Evolutionary conservation across 2,113 vertebrate species (phyloP).

Genomic region (Dinomys branickii): DNA sequence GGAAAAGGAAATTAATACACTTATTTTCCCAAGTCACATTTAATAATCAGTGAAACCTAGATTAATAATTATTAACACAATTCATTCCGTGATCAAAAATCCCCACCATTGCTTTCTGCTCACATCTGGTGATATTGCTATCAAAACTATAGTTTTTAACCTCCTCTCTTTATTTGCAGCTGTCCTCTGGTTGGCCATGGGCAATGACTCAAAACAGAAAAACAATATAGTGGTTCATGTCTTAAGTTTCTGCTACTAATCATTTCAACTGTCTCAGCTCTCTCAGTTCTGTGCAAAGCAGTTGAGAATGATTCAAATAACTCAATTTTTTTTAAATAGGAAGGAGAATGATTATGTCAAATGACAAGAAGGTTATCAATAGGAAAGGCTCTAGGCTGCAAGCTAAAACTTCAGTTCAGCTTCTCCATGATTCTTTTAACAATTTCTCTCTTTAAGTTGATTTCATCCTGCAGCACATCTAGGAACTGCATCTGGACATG

Average conservation of each 20-base stretch:
- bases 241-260: neutral
- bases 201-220: neutral
- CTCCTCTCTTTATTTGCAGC: neutral
- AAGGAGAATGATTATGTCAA: slow-evolving; percentile 37
- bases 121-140: neutral
- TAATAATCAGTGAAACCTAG: neutral
- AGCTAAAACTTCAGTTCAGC: neutral
- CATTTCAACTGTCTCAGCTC: neutral
- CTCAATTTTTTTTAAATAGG: slow-evolving; percentile 24
- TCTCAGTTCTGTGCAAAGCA: neutral
- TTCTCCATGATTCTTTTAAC: neutral
- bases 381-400: neutral
- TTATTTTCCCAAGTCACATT: neutral
- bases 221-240: neutral
- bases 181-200: neutral
- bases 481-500: neutral
- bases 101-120: neutral
- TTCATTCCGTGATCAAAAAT: neutral
- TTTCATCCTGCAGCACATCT: neutral
- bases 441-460: neutral
- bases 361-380: neutral
- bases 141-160: neutral
- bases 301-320: slow-evolving; percentile 50
- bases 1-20: neutral
- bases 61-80: too few species aligned